Conservation (phyloP, 64 coral and sea anemone species). For the Actinia tenebrosa region DNA sequence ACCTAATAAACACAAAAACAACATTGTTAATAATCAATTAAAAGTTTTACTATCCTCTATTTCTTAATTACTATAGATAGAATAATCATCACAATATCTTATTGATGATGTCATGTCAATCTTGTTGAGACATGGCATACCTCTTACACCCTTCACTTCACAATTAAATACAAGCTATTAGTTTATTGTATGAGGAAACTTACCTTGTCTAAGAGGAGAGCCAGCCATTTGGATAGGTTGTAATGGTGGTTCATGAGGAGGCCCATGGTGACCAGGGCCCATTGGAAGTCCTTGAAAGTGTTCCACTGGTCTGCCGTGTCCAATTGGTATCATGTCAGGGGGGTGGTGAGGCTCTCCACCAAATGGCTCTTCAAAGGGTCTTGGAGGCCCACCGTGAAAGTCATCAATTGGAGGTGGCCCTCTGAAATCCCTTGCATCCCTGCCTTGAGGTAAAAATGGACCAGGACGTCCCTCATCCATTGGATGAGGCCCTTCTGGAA, state of each 20-base stretch:
- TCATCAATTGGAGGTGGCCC: conserved; percentile 30
- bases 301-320: conserved; percentile 33
- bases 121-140: too few species aligned
- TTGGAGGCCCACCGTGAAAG: conserved; percentile 11
- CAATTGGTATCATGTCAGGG: background rate
- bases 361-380: conserved; percentile 27
- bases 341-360: background rate
- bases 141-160: too few species aligned
- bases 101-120: too few species aligned
- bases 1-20: background rate
- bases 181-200: background rate
- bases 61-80: too few species aligned
- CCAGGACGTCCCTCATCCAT: conserved; percentile 28
- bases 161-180: background rate
- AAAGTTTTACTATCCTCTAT: too few species aligned
- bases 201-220: conserved; percentile 8
- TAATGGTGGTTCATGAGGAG: background rate
- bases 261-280: background rate
- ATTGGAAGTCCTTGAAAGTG: conserved; percentile 20
- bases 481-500: background rate
- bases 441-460: conserved; percentile 14
- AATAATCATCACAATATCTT: background rate
- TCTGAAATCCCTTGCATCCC: conserved; percentile 38
- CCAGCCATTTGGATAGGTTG: background rate
- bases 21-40: background rate